Evolutionary conservation across 1,140 invertebrate species (phyloP).

Genomic region (Zaprionus tsacasi): DNA sequence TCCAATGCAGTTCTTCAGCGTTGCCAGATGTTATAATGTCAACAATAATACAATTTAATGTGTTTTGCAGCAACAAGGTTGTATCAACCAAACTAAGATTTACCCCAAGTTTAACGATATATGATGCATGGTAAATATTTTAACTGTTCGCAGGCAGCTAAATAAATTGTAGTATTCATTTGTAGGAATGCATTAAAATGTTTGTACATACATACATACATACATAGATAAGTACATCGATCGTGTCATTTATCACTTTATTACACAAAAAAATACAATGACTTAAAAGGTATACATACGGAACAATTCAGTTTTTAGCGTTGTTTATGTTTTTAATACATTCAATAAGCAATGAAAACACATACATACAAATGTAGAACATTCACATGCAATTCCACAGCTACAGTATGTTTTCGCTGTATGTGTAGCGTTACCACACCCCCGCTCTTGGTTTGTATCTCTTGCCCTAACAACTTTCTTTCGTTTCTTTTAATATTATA

Average conservation of each 20-base stretch:
- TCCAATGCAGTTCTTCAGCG: not conserved
- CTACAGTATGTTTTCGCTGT: not conserved
- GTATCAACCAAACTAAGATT: too few species aligned
- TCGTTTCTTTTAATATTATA: constrained; percentile 13
- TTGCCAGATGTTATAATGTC: not conserved
- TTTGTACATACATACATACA: not conserved
- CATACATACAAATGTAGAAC: not conserved
- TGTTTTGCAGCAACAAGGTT: not conserved
- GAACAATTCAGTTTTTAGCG: not conserved
- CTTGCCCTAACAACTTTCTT: constrained; percentile 25
- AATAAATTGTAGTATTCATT: too few species aligned
- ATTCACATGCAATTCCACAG: not conserved
- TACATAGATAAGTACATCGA: not conserved
- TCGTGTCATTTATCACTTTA: constrained; percentile 23
- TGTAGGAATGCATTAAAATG: not conserved
- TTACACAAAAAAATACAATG: not conserved
- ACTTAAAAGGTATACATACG: not conserved
- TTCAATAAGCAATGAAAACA: not conserved
- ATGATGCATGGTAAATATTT: too few species aligned
- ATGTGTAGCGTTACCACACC: constrained; percentile 41
- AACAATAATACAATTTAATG: not conserved
- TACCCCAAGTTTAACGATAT: too few species aligned
- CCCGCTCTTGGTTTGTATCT: constrained; percentile 25
- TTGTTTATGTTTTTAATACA: constrained; percentile 4
- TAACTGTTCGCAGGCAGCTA: too few species aligned